Percentiles rank a stretch among this genome's conserved stretches.
These are phyloP conservation scores for Thryonomys swinderianus DNA, from an alignment of 2,113 vertebrate genomes.

Conservation along the genomic window DNA sequence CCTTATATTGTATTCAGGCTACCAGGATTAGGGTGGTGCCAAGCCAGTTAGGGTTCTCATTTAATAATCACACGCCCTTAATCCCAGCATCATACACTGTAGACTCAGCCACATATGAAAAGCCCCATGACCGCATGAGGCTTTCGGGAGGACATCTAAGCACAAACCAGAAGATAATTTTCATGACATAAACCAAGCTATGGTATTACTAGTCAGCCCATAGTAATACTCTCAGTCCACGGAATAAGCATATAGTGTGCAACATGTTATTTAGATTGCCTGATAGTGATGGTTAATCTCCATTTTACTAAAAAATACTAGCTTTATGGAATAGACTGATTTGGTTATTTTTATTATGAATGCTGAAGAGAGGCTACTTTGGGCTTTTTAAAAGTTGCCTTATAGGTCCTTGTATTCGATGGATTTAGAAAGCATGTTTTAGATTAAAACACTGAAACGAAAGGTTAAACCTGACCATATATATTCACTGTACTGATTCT, in stretches of 20 bases:
- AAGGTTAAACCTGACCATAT: background rate
- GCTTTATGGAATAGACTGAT: background rate
- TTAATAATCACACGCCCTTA: too few species aligned
- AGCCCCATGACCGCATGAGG: too few species aligned
- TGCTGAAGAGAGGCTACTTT: background rate
- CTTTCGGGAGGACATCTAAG: too few species aligned
- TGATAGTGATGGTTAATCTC: slow-evolving; percentile 6
- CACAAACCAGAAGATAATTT: slow-evolving; percentile 39
- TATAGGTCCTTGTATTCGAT: background rate
- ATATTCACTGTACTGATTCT: background rate
- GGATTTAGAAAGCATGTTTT: slow-evolving; percentile 3
- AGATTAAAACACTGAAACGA: background rate
- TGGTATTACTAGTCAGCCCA: slow-evolving; percentile 2
- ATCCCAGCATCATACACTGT: too few species aligned
- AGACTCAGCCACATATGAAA: too few species aligned
- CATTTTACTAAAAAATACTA: slow-evolving; percentile 32
- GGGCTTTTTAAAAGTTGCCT: background rate
- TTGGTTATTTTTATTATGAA: background rate
- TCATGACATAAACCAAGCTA: slow-evolving; percentile 8
- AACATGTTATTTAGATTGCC: slow-evolving; percentile 1
- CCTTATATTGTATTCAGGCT: too few species aligned
- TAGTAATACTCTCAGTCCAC: background rate
- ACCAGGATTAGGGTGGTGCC: too few species aligned
- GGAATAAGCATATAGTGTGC: background rate
- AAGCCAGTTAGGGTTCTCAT: too few species aligned